Evolutionary conservation across 2,888 invertebrate genomes (phyloP), one percentile per base, ranked within the genome.

Genomic region (Nycteola revayana): DNA sequence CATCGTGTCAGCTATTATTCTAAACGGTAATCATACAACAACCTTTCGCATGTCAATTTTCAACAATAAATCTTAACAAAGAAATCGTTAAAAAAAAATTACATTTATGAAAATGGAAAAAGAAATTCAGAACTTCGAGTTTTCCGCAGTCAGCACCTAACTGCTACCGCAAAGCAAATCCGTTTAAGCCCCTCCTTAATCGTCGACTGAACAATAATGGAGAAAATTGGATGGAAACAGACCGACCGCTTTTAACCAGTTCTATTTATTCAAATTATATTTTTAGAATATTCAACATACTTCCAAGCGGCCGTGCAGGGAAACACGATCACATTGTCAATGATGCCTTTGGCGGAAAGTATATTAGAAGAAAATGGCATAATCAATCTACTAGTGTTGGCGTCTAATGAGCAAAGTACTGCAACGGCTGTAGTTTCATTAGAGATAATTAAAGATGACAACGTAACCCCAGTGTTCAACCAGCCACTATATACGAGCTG

Each of bases 361-460:
- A 48, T 75, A 25, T 64, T 83, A 41, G 49, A 60, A 26, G 50
- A 61, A 10, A 81, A 82, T 37, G 74, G 42, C 25, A 62, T 72
- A 23, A 60, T 84, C 22, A 60, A 56, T 25, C 44, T 83, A 10
- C 58, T 70, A 60, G 49, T 84, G 1, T 40, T 55, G 0, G 83
- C 74, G 7, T 56, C 58, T 9, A 66, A 58, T 23, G 57, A 42
- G 7, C 44, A 44, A 23, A 75, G 66, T 42, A 39, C 51, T 1
- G 60, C 75, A 4, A 57, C 52, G 1, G 47, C 75, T 20, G 48
- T 76, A 31, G 67, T 80, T 10, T 65, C 63, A n/a, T 54, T 84
- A 11, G 73, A 76, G 25, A 73, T 84, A 27, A 55, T 82, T 31
- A 80, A 80, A 39, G 68, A 82, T 9, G 84, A 84, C 32, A 59